phyloP scores from a whole-genome alignment of 2,113 vertebrate species.

The Cinclus mexicanus region DNA sequence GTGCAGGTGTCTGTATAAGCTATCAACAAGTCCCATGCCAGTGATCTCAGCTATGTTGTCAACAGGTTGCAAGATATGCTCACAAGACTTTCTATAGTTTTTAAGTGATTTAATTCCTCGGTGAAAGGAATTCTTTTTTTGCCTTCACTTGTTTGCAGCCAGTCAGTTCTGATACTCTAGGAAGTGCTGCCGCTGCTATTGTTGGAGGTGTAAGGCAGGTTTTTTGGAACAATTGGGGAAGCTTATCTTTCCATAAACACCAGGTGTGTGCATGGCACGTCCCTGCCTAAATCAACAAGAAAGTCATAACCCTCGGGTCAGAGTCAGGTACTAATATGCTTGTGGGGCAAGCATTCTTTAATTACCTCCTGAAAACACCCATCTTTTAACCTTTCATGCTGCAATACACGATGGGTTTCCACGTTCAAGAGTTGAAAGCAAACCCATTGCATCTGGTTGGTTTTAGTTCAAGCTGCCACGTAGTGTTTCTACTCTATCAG shows the following conservation, averaged over 20 bases:
- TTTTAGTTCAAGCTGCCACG: constrained; percentile 7
- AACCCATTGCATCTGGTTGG: neutral
- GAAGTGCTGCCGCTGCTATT: neutral
- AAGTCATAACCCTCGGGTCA: constrained; percentile 53
- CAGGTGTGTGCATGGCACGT: constrained; percentile 30
- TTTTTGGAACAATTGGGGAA: neutral
- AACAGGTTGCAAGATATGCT: constrained; percentile 35
- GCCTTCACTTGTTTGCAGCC: neutral
- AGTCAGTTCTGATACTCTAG: neutral
- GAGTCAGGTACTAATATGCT: constrained; percentile 41
- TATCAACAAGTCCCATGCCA: constrained; percentile 51
- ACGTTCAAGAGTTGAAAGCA: constrained; percentile 43
- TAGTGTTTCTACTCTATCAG: neutral
- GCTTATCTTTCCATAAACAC: constrained; percentile 55
- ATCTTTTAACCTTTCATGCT: constrained; percentile 53
- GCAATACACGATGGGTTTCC: neutral
- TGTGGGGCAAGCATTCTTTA: constrained; percentile 41
- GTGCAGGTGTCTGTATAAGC: constrained; percentile 74
- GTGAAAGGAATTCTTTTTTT: neutral
- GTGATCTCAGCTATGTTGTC: constrained; percentile 54
- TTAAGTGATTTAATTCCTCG: neutral
- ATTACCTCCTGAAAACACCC: constrained; percentile 57
- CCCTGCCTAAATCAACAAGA: constrained; percentile 27
- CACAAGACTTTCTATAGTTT: neutral
- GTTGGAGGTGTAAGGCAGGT: neutral